Conservation (phyloP, 2,888 invertebrate species). For the Tipula unca region DNA sequence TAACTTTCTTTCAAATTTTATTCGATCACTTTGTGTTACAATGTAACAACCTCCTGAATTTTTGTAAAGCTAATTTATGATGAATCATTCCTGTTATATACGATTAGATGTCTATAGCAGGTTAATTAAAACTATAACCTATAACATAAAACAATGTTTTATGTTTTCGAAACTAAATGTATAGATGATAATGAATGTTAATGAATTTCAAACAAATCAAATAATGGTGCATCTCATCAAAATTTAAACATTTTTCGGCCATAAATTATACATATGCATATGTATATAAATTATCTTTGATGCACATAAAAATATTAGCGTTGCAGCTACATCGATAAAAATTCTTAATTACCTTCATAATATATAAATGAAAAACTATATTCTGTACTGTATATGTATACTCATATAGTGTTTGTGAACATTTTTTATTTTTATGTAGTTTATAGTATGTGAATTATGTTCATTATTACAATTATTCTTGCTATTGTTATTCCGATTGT, state of each 20-base stretch:
- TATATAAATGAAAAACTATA: not conserved
- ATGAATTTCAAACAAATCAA: no score
- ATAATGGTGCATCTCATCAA: not conserved
- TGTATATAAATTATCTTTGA: not conserved
- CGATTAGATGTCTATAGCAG: no score
- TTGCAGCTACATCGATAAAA: not conserved
- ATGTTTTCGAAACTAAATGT: no score
- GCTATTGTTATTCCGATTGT: not conserved
- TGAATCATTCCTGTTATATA: no score
- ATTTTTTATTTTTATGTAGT: not conserved
- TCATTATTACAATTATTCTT: not conserved
- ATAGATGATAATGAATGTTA: no score
- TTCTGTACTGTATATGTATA: not conserved
- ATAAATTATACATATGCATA: not conserved
- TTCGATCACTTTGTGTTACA: no score
- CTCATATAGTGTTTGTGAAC: not conserved
- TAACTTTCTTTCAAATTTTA: no score
- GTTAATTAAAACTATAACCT: no score
- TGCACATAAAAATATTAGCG: not conserved
- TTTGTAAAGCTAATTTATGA: no score
- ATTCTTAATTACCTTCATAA: not conserved
- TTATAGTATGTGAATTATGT: not conserved
- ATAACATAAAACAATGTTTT: no score
- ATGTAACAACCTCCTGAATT: no score
- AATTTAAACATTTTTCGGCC: not conserved